Conservation (phyloP, 2,797 vertebrate genomes). For the Hyperoplus lanceolatus region DNA sequence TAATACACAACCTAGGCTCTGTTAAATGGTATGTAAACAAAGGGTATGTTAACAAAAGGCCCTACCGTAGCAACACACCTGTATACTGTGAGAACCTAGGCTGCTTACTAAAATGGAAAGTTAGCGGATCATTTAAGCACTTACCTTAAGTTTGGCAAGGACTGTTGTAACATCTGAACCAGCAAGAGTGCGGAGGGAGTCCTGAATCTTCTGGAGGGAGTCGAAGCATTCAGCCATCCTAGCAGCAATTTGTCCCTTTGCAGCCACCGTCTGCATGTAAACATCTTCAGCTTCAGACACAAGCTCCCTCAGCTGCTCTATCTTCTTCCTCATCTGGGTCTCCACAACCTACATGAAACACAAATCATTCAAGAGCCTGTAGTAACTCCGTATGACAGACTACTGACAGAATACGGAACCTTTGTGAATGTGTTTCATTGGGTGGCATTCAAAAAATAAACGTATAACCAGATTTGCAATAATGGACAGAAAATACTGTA, state of each 20-base stretch:
- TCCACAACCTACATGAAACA: conserved; percentile 74
- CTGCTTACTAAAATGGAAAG: too few species aligned
- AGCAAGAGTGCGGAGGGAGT: conserved; percentile 59
- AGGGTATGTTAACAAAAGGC: too few species aligned
- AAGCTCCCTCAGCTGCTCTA: conserved; percentile 80
- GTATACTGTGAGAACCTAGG: too few species aligned
- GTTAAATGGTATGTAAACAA: too few species aligned
- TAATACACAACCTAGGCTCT: too few species aligned
- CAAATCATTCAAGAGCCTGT: background rate
- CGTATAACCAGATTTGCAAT: background rate
- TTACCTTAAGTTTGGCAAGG: conserved; percentile 73
- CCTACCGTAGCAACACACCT: too few species aligned
- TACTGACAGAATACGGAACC: background rate
- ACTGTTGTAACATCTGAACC: conserved; percentile 53
- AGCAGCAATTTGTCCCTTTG: conserved; percentile 62
- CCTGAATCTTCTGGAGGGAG: conserved; percentile 66
- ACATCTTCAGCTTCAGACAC: conserved; percentile 75
- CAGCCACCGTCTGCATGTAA: conserved; percentile 68
- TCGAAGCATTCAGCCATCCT: conserved; percentile 68
- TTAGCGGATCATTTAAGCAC: background rate
- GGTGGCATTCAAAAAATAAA: background rate
- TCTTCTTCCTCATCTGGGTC: conserved; percentile 79
- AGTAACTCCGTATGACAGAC: background rate
- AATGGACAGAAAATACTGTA: too few species aligned
- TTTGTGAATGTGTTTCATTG: background rate